These are phyloP conservation scores for Lontra canadensis DNA, from an alignment of 2,113 vertebrate species.

Conservation along the genomic window DNA sequence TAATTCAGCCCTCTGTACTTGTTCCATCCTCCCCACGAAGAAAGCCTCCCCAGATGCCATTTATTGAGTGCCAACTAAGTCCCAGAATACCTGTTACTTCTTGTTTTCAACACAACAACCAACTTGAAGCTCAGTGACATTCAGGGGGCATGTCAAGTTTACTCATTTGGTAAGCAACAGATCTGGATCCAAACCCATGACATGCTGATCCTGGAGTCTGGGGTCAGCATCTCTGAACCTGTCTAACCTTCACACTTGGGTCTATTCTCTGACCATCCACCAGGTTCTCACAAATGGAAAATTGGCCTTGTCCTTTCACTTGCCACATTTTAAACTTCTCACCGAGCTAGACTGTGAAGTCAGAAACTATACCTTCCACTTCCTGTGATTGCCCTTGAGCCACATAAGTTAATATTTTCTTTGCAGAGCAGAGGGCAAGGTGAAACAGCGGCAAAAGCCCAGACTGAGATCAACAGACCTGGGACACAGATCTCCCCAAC, in stretches of 20 bases:
- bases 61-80: neutral
- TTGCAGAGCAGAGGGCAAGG: neutral
- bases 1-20: neutral
- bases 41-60: neutral
- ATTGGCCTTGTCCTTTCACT: neutral
- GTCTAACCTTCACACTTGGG: neutral
- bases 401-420: neutral
- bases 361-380: neutral
- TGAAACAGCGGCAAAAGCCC: neutral
- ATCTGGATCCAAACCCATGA: neutral
- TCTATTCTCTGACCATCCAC: neutral
- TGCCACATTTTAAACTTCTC: neutral
- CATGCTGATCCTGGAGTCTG: neutral
- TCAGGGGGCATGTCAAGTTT: neutral
- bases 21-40: neutral
- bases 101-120: neutral
- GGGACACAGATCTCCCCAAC: neutral
- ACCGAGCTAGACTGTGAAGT: neutral
- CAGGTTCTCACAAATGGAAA: neutral
- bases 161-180: neutral
- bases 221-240: neutral
- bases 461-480: neutral
- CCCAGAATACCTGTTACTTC: neutral
- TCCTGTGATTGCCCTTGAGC: neutral
- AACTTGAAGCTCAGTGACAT: no score